A percentile compares a stretch with the other conserved stretches of the same genome.
Conservation (phyloP, 2,888 invertebrate genomes). For the Sarcophaga caerulescens region DNA sequence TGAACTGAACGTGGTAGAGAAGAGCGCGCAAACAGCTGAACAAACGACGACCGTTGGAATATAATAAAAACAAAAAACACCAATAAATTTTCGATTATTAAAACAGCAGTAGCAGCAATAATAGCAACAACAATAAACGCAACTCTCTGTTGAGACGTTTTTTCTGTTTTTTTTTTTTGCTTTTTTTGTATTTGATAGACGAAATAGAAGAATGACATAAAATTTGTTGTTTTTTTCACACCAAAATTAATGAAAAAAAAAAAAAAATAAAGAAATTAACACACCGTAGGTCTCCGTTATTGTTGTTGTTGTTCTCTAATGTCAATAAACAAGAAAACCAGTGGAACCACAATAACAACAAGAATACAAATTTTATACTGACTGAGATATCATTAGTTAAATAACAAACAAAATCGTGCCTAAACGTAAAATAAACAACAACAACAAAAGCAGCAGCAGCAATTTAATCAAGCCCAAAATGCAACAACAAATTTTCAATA, state of each 20-base stretch:
- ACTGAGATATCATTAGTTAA: conserved; percentile 14
- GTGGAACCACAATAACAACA: conserved; percentile 8
- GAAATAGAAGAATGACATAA: conserved; percentile 26
- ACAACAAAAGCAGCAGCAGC: no score
- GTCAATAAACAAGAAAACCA: conserved; percentile 13
- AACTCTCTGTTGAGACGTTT: conserved; percentile 43
- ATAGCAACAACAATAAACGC: conserved; percentile 26
- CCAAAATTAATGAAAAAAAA: conserved; percentile 12
- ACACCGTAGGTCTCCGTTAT: not conserved
- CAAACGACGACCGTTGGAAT: not conserved
- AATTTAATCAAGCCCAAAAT: no score
- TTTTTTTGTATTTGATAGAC: conserved; percentile 11
- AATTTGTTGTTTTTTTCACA: conserved; percentile 26
- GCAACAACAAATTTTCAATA: not conserved
- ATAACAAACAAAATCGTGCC: conserved; percentile 28
- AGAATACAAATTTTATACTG: not conserved
- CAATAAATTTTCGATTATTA: conserved; percentile 42
- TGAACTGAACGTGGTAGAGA: conserved; percentile 47
- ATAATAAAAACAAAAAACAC: conserved; percentile 21
- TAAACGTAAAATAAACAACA: not conserved
- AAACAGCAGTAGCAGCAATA: conserved; percentile 17
- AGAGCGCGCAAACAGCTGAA: conserved; percentile 39
- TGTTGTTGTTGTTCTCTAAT: conserved; percentile 23
- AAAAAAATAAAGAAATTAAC: not conserved
- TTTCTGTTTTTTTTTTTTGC: conserved; percentile 1